These are phyloP conservation scores for Paralichthys olivaceus DNA, from an alignment of 2,113 vertebrate species.

Conservation along the genomic window DNA sequence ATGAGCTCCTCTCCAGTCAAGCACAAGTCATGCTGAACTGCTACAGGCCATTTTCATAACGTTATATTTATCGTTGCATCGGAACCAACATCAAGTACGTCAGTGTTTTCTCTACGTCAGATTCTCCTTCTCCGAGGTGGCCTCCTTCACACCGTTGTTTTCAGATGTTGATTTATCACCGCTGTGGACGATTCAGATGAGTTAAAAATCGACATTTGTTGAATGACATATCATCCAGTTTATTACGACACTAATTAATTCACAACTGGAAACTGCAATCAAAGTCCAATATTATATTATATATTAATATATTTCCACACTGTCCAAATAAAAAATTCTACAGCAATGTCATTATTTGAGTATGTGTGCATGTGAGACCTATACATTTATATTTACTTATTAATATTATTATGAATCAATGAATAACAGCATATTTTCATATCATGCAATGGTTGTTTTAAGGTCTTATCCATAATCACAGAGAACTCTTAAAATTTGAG, in stretches of 20 bases:
- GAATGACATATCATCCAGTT: neutral
- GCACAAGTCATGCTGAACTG: neutral
- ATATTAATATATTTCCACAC: neutral
- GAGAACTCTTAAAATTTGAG: too few species aligned
- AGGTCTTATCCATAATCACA: too few species aligned
- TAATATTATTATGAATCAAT: too few species aligned
- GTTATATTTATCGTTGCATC: neutral
- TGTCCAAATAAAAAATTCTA: neutral
- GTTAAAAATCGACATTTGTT: neutral
- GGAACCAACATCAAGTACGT: neutral
- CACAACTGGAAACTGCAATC: neutral
- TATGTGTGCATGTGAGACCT: too few species aligned
- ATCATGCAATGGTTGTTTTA: too few species aligned
- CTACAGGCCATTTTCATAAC: too few species aligned
- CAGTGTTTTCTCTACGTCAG: constrained; percentile 6
- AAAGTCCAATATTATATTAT: neutral
- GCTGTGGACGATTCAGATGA: constrained; percentile 21
- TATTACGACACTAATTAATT: neutral
- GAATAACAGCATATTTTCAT: too few species aligned
- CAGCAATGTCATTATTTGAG: too few species aligned
- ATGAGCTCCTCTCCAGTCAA: neutral
- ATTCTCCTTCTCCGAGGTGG: constrained; percentile 9
- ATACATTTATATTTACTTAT: too few species aligned
- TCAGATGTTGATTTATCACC: neutral
- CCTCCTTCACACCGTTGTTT: neutral